Evolutionary conservation across 1,140 invertebrate species (phyloP).

Genomic region (Ylistrum balloti): DNA sequence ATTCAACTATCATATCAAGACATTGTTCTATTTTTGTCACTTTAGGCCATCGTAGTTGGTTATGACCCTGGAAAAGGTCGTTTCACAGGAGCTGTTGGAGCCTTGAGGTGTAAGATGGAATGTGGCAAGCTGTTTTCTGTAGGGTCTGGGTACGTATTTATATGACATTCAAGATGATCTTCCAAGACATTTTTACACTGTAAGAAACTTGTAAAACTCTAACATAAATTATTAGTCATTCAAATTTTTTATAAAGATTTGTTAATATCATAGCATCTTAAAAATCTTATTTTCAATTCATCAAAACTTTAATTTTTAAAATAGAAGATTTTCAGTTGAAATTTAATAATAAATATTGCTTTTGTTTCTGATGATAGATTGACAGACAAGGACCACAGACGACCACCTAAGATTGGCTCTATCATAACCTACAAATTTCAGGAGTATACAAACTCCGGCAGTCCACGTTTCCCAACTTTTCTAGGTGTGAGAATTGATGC

Average conservation of each 20-base stretch:
- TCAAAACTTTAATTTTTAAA: background rate
- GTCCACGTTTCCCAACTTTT: constrained; percentile 77
- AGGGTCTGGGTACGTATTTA: constrained; percentile 75
- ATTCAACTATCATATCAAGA: no score
- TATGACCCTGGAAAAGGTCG: constrained; percentile 75
- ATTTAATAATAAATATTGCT: background rate
- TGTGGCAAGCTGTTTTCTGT: constrained; percentile 77
- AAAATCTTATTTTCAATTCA: no score
- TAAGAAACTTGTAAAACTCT: no score
- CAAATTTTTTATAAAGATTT: no score
- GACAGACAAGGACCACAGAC: constrained; percentile 73
- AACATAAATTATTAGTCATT: no score
- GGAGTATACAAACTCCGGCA: constrained; percentile 77
- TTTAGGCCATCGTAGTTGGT: constrained; percentile 76
- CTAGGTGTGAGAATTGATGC: constrained; percentile 76
- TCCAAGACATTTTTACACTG: no score
- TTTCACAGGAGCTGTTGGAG: constrained; percentile 70
- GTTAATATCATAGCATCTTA: no score
- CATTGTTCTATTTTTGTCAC: constrained; percentile 9
- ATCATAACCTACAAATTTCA: constrained; percentile 81
- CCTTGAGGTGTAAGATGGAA: constrained; percentile 75
- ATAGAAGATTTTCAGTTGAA: background rate
- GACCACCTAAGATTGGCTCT: constrained; percentile 78
- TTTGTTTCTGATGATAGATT: constrained; percentile 66
- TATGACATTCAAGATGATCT: no score